phyloP scores from a whole-genome alignment of 2,888 invertebrate species.

The Hoplodrina blanda region DNA sequence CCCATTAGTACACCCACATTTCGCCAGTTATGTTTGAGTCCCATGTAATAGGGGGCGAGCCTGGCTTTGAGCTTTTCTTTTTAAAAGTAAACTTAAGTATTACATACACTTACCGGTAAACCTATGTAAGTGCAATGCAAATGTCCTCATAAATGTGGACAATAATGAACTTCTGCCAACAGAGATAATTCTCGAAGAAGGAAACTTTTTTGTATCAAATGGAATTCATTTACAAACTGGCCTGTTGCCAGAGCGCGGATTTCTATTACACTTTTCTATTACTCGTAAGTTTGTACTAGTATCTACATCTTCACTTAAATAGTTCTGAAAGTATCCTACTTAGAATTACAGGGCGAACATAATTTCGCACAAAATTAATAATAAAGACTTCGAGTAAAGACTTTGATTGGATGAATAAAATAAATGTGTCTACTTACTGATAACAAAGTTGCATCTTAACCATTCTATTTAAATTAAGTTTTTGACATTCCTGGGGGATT shows the following conservation, averaged over 20 bases:
- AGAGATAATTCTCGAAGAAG: conserved; percentile 40
- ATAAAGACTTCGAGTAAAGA: no score
- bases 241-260: conserved; percentile 43
- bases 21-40: no score
- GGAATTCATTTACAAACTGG: conserved; percentile 52
- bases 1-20: no score
- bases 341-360: background rate
- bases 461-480: no score
- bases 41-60: no score
- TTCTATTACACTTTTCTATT: conserved; percentile 46
- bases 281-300: conserved; percentile 14
- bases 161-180: conserved; percentile 44
- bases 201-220: conserved; percentile 47
- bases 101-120: background rate
- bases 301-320: background rate
- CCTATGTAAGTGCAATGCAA: conserved; percentile 31
- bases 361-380: background rate
- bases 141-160: conserved; percentile 26
- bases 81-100: background rate
- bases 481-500: no score
- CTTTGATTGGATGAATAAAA: no score
- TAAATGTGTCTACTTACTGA: no score
- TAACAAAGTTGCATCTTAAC: background rate
- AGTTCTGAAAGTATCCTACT: background rate
- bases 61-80: no score